A percentile compares a stretch with the other conserved stretches of the same genome.
Conservation (phyloP, 2,888 invertebrate genomes). For the Nasonia oneida region DNA sequence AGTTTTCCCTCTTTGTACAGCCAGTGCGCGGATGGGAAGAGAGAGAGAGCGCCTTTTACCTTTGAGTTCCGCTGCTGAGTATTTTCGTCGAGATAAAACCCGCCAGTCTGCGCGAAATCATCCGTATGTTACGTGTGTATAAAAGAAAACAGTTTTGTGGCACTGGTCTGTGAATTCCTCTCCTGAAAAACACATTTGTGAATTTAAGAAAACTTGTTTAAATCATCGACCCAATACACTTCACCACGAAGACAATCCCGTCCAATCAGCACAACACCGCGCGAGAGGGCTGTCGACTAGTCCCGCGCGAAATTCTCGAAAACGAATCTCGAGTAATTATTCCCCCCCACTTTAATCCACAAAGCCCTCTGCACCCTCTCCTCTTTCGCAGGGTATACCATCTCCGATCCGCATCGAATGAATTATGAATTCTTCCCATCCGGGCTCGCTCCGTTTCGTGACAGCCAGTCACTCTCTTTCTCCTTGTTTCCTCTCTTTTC, state of each 20-base stretch:
- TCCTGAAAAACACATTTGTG: no score
- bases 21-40: no score
- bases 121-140: neutral
- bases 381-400: neutral
- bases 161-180: no score
- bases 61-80: neutral
- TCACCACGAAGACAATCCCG: slow-evolving; percentile 20
- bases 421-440: slow-evolving; percentile 51
- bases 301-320: neutral
- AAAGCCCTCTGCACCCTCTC: neutral
- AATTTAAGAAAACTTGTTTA: no score
- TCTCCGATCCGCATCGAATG: slow-evolving; percentile 20
- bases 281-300: neutral
- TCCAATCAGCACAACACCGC: slow-evolving; percentile 33
- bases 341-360: neutral
- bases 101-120: no score
- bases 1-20: no score
- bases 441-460: neutral
- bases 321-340: slow-evolving; percentile 55
- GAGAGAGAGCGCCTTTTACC: neutral
- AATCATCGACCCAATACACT: slow-evolving; percentile 27
- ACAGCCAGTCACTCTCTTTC: slow-evolving; percentile 7
- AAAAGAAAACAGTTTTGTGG: no score
- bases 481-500: neutral
- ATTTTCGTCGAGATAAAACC: neutral